These are phyloP conservation scores for Augiades crinisus DNA, from an alignment of 2,888 invertebrate genomes.

Conservation along the genomic window DNA sequence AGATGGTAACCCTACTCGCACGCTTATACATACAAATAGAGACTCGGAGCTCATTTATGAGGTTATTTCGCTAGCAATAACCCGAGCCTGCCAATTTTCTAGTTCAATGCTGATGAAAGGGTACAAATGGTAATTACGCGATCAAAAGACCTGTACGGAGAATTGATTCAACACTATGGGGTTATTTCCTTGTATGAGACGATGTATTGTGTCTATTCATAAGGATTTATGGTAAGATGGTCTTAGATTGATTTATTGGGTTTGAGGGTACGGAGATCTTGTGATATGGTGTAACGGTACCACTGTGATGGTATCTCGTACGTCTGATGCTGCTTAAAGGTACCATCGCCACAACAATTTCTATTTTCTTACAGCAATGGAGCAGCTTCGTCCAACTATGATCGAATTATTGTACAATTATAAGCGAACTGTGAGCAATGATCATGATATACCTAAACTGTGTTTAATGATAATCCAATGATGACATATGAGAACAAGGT, in stretches of 20 bases:
- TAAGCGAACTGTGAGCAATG: too few species aligned
- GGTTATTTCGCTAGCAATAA: not conserved
- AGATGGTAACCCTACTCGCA: too few species aligned
- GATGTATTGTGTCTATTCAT: not conserved
- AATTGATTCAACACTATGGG: not conserved
- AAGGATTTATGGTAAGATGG: not conserved
- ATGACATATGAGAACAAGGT: too few species aligned
- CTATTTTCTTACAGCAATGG: too few species aligned
- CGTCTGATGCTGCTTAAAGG: too few species aligned
- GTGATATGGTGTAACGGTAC: too few species aligned
- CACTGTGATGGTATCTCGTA: too few species aligned
- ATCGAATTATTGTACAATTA: too few species aligned
- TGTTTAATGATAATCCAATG: too few species aligned
- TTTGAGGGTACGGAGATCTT: not conserved
- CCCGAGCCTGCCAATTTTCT: slow-evolving; percentile 1
- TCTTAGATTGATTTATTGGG: not conserved
- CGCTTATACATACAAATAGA: not conserved
- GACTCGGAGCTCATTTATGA: not conserved
- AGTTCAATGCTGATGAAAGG: slow-evolving; percentile 10
- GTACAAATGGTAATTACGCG: slow-evolving; percentile 10
- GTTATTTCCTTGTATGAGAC: not conserved
- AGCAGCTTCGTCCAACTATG: too few species aligned
- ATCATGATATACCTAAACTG: too few species aligned
- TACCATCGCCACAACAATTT: too few species aligned
- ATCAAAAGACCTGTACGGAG: not conserved